Evolutionary conservation across 2,888 invertebrate genomes (phyloP), one percentile per base, ranked within the genome.

Genomic region (Temnothorax ravouxi): DNA sequence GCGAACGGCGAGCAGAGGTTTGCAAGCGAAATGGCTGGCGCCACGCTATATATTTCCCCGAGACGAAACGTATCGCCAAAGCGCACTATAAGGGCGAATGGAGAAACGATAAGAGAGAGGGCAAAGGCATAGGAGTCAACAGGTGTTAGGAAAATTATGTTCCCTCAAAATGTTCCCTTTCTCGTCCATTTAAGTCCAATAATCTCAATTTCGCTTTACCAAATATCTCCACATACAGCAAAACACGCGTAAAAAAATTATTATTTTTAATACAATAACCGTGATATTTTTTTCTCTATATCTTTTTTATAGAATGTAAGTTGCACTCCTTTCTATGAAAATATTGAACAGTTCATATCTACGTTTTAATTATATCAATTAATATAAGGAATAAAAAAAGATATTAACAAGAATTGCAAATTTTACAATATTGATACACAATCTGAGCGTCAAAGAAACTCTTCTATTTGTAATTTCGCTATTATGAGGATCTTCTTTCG

Each of bases 61-160:
- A 94, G 64, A 25, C 95, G 95, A 92, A 95, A 72, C 56, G 52
- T 61, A 80, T 83, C 44, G 85, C 83, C 69, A 93, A 90, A 72
- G 90, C 91, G 54, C 83, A 94, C 91, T 97, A 96, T 88, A 95
- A 95, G 74, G 97, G 97, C 0, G 96, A 96, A 59, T 97, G 97
- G 96, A 95, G 95, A 84, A 92, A 95, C 54, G 96, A 96, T 91
- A 89, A 93, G 74, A 95, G 95, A 88, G 90, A 93, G 77, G 96
- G 96, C 91, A 91, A 89, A 88, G 94, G 94, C 81, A 72, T 69
- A 41, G 86, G 91, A 62, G 8, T 90, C 9, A 77, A 75, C 59
- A 89, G 89, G 93, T 92, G 85, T 38, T 41, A 11, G 71, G 41
- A 59, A 74, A 29, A 74, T 41, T 54, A 56, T 54, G 11, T 52